phyloP scores from a whole-genome alignment of 1,140 invertebrate species.

The Probaryconus sp. region DNA sequence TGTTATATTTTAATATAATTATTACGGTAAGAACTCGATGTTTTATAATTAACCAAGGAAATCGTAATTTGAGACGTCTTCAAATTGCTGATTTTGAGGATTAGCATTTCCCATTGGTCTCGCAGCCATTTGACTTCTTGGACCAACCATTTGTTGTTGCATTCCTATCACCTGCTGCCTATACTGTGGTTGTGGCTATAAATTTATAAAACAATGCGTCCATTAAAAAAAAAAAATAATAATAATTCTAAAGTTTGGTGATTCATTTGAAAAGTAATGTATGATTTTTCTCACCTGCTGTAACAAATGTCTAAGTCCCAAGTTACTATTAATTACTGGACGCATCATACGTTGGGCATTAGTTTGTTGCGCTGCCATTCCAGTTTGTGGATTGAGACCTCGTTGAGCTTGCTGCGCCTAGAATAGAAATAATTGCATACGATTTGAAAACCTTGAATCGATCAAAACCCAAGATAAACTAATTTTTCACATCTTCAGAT shows the following conservation, averaged over 20 bases:
- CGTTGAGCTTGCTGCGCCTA: constrained; percentile 76
- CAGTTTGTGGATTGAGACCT: constrained; percentile 68
- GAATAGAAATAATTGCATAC: constrained; percentile 11
- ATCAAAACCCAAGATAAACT: too few species aligned
- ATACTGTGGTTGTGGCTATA: constrained; percentile 76
- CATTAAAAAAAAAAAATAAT: constrained; percentile 4
- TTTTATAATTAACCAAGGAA: constrained; percentile 70
- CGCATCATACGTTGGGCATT: constrained; percentile 82
- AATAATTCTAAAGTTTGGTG: constrained; percentile 2
- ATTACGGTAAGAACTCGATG: too few species aligned
- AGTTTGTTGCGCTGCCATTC: constrained; percentile 74
- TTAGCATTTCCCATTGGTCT: constrained; percentile 73
- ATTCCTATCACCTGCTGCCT: constrained; percentile 76
- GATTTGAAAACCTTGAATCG: too few species aligned
- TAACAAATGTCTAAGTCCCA: constrained; percentile 83
- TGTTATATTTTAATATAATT: too few species aligned
- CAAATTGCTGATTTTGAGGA: constrained; percentile 77
- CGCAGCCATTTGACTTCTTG: constrained; percentile 71
- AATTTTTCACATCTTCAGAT: too few species aligned
- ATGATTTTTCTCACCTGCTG: constrained; percentile 80
- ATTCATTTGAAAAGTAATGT: constrained; percentile 9
- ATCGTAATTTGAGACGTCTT: constrained; percentile 77
- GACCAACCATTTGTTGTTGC: constrained; percentile 76
- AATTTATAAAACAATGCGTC: constrained; percentile 23
- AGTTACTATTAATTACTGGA: constrained; percentile 81